Percentiles rank a stretch among this genome's conserved stretches.
Evolutionary conservation across 1,140 invertebrate species (phyloP).

Genomic region (Nilaparvata lugens): DNA sequence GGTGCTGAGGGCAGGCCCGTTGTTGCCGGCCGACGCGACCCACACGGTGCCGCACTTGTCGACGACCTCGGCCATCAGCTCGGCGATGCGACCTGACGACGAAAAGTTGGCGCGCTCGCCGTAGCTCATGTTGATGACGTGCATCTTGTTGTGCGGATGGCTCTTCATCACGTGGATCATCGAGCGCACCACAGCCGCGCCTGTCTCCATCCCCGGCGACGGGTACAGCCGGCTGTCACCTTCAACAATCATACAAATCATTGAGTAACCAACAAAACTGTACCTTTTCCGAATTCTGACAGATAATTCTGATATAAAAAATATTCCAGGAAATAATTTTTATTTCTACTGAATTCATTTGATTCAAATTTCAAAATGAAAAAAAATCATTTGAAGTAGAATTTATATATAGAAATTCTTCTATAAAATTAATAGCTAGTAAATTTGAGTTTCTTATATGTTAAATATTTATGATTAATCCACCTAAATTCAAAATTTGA

Average conservation of each 20-base stretch:
- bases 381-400: too few species aligned
- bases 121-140: slow-evolving; percentile 98
- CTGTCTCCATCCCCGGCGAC: slow-evolving; percentile 77
- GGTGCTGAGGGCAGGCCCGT: slow-evolving; percentile 87
- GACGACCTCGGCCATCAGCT: slow-evolving; percentile 81
- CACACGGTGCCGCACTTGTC: slow-evolving; percentile 87
- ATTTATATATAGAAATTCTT: too few species aligned
- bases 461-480: too few species aligned
- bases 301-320: too few species aligned
- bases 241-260: slow-evolving; percentile 14
- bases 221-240: slow-evolving; percentile 76
- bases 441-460: too few species aligned
- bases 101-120: slow-evolving; percentile 90
- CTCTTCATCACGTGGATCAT: slow-evolving; percentile 77
- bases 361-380: too few species aligned
- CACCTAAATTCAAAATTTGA: too few species aligned
- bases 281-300: too few species aligned
- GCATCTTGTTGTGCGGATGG: slow-evolving; percentile 44
- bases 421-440: too few species aligned
- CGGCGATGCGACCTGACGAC: slow-evolving; percentile 80
- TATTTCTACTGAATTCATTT: too few species aligned
- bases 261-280: too few species aligned
- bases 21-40: slow-evolving; percentile 89
- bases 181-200: slow-evolving; percentile 79
- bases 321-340: too few species aligned